A percentile compares a stretch with the other conserved stretches of the same genome.
Conservation (phyloP, 2,888 invertebrate genomes). For the Caenorhabditis angaria region DNA sequence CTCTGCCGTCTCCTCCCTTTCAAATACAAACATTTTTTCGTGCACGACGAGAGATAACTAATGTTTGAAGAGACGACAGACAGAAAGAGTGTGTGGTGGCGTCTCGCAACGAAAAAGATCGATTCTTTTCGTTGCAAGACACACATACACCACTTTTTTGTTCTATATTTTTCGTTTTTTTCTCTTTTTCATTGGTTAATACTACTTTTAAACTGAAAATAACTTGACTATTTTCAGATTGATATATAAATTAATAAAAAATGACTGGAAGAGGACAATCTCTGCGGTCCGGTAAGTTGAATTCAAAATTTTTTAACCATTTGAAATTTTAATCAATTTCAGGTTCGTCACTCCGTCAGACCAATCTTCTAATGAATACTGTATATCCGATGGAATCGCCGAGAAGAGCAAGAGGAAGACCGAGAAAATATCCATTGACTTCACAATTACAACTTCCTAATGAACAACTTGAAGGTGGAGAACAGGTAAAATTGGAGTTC, state of each 20-base stretch:
- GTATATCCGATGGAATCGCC: slow-evolving; percentile 3
- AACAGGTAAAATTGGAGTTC: too few species aligned
- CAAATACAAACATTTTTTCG: background rate
- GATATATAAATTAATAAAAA: background rate
- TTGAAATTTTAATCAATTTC: background rate
- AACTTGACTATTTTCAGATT: slow-evolving; percentile 13
- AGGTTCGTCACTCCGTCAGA: background rate
- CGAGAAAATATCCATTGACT: slow-evolving; percentile 17
- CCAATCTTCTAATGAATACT: background rate
- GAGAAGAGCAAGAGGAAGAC: slow-evolving; percentile 26
- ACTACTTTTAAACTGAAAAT: background rate
- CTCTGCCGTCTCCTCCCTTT: too few species aligned
- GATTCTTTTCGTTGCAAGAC: slow-evolving; percentile 14
- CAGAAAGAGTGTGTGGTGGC: background rate
- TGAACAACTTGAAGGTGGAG: slow-evolving; percentile 1
- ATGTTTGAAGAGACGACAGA: background rate
- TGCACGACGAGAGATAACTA: background rate
- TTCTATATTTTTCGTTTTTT: slow-evolving; percentile 3
- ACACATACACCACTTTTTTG: background rate
- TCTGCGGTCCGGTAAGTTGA: background rate
- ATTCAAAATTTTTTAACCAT: background rate
- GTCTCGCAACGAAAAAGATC: slow-evolving; percentile 38
- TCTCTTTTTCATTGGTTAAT: background rate
- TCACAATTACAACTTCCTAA: slow-evolving; percentile 11
- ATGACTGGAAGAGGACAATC: slow-evolving; percentile 31